Percentiles rank a stretch among this genome's conserved stretches.
These are phyloP conservation scores for Dascillus cervinus DNA, from an alignment of 2,888 invertebrate species.

Conservation along the genomic window DNA sequence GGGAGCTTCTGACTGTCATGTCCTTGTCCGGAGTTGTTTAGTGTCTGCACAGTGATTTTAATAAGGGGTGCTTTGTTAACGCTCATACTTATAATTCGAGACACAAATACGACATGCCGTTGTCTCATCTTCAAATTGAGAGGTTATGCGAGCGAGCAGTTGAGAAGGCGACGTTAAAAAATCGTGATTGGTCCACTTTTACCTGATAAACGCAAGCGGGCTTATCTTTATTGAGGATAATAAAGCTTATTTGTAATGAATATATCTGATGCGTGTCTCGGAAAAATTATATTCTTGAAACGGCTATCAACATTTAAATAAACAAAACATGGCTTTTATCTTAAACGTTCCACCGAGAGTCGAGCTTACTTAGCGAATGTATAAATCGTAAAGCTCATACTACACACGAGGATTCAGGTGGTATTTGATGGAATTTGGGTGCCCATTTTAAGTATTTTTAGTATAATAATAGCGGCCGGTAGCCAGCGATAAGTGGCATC, in stretches of 20 bases:
- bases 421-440: slow-evolving; percentile 19
- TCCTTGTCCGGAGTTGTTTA: slow-evolving; percentile 26
- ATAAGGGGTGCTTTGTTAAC: slow-evolving; percentile 21
- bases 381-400: slow-evolving; percentile 29
- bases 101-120: slow-evolving; percentile 7
- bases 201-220: too few species aligned
- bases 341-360: slow-evolving; percentile 35
- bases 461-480: slow-evolving; percentile 29
- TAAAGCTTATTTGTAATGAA: slow-evolving; percentile 25
- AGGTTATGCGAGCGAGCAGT: slow-evolving; percentile 15
- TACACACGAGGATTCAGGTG: slow-evolving; percentile 14
- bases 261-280: slow-evolving; percentile 20
- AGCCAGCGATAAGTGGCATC: slow-evolving; percentile 38
- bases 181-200: too few species aligned
- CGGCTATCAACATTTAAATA: slow-evolving; percentile 30
- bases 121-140: slow-evolving; percentile 12
- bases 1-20: slow-evolving; percentile 28
- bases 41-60: slow-evolving; percentile 28
- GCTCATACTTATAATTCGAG: slow-evolving; percentile 21
- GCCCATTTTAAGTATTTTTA: slow-evolving; percentile 17
- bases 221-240: too few species aligned
- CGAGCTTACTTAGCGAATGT: slow-evolving; percentile 36
- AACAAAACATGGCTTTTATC: slow-evolving; percentile 39
- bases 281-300: slow-evolving; percentile 28
- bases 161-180: too few species aligned